Evolutionary conservation across 2,888 invertebrate species (phyloP).

Genomic region (Heliconius charithonia): DNA sequence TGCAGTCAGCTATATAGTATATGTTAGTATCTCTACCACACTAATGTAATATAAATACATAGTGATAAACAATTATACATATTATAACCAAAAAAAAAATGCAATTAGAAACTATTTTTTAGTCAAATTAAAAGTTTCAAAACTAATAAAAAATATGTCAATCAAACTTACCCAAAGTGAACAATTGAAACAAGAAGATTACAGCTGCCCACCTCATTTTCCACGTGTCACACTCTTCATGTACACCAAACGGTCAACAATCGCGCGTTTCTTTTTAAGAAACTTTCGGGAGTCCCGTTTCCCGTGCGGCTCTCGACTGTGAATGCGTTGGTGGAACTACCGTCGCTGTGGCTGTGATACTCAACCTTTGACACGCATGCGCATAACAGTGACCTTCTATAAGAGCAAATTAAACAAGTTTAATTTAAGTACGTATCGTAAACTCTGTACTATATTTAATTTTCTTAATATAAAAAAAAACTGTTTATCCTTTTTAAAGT

Average conservation of each 20-base stretch:
- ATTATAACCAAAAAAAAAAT: not conserved
- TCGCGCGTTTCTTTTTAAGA: slow-evolving; percentile 43
- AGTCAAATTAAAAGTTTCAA: not conserved
- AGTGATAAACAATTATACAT: not conserved
- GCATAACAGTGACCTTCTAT: slow-evolving; percentile 53
- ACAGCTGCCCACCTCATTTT: slow-evolving; percentile 69
- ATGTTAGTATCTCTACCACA: too few species aligned
- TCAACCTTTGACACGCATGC: slow-evolving; percentile 72
- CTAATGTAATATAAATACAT: not conserved
- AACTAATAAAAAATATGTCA: not conserved
- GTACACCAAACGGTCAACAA: slow-evolving; percentile 46
- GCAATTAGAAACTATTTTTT: slow-evolving; percentile 3
- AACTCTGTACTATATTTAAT: slow-evolving; percentile 14
- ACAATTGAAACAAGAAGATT: slow-evolving; percentile 58
- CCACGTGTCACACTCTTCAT: slow-evolving; percentile 59
- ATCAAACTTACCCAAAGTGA: slow-evolving; percentile 65
- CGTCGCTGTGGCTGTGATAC: slow-evolving; percentile 50
- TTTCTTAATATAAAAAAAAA: not conserved
- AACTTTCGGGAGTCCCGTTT: slow-evolving; percentile 64
- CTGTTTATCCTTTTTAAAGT: not conserved
- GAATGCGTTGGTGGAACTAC: slow-evolving; percentile 62
- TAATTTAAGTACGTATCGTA: slow-evolving; percentile 44
- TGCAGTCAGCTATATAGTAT: too few species aligned
- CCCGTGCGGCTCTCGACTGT: slow-evolving; percentile 58
- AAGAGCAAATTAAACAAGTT: slow-evolving; percentile 50